Evolutionary conservation across 2,888 invertebrate genomes (phyloP), one percentile per base, ranked within the genome.

Genomic region (Coremacera marginata): DNA sequence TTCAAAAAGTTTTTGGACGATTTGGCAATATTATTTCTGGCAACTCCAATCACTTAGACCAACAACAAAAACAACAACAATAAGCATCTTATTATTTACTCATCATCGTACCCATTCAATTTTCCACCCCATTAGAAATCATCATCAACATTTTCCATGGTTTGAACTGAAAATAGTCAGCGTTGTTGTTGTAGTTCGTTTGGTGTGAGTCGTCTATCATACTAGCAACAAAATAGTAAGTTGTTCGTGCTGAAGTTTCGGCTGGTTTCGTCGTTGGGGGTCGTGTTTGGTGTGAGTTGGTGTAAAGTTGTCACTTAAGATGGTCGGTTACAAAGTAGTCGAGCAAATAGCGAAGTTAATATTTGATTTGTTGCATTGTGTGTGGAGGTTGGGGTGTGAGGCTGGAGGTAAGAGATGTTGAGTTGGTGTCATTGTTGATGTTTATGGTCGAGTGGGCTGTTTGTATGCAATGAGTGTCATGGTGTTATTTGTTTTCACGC

Each of bases 31-130:
- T n/a, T n/a, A n/a, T n/a, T n/a, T n/a, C n/a, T n/a, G n/a, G n/a
- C 72, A 65, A 63, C 74, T 71, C 51, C 75, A 72, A 71, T 77
- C 70, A 77, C 75, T 55, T 76, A 70, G 76, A 60, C 25, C 22
- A n/a, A 44, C 22, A 22, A 67, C 19, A 19, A 22, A 25, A 70
- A 37, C 34, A 74, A 19, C 60, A 70, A 60, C 71, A 57, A 74
- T 78, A 79, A 80, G 77, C 77, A 78, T 77, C 80, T 82, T 74
- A 63, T 83, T 83, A 83, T 82, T 83, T 82, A 82, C 82, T 83
- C 83, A 84, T 83, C 83, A 83, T 83, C 82, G 79, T 82, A 82
- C 82, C 81, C 83, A 82, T 84, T 83, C 83, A 83, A 84, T 84
- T 84, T 84, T 83, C 83, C 82, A 83, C 83, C 82, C 83, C 82